phyloP scores from a whole-genome alignment of 2,797 vertebrate species.

The Chaunax sp. region DNA sequence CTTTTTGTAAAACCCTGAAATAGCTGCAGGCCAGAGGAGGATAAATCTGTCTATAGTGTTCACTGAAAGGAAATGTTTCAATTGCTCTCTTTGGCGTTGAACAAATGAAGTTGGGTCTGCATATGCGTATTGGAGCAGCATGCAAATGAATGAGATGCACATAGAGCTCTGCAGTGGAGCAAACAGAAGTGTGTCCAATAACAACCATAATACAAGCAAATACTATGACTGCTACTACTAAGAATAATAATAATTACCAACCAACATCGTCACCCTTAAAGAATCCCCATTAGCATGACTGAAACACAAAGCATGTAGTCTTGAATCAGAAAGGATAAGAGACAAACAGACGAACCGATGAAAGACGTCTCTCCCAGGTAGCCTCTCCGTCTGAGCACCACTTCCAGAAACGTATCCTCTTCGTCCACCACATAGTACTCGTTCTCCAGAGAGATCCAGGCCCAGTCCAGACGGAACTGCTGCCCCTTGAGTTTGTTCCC shows the following conservation, averaged over 20 bases:
- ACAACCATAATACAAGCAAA: no score
- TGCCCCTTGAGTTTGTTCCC: slow-evolving; percentile 91
- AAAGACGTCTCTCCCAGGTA: slow-evolving; percentile 96
- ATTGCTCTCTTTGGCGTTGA: slow-evolving; percentile 18
- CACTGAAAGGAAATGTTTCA: slow-evolving; percentile 19
- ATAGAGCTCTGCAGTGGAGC: slow-evolving; percentile 5
- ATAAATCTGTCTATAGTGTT: slow-evolving; percentile 21
- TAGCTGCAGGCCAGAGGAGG: slow-evolving; percentile 42
- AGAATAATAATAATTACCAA: no score
- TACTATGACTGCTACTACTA: no score
- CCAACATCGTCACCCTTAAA: background rate
- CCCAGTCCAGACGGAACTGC: slow-evolving; percentile 91
- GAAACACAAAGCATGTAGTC: background rate
- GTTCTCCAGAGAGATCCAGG: slow-evolving; percentile 94
- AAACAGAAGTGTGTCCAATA: background rate
- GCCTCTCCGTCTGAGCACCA: slow-evolving; percentile 90
- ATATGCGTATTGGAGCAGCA: no score
- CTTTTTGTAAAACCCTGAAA: slow-evolving; percentile 12
- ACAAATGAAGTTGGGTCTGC: slow-evolving; percentile 6
- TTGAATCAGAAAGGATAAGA: slow-evolving; percentile 4
- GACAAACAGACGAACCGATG: slow-evolving; percentile 86
- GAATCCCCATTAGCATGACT: no score
- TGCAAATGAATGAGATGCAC: background rate
- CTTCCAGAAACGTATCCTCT: slow-evolving; percentile 88
- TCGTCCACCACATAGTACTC: slow-evolving; percentile 92